Conservation (phyloP, 1,140 invertebrate species). For the Sycophila sp. region DNA sequence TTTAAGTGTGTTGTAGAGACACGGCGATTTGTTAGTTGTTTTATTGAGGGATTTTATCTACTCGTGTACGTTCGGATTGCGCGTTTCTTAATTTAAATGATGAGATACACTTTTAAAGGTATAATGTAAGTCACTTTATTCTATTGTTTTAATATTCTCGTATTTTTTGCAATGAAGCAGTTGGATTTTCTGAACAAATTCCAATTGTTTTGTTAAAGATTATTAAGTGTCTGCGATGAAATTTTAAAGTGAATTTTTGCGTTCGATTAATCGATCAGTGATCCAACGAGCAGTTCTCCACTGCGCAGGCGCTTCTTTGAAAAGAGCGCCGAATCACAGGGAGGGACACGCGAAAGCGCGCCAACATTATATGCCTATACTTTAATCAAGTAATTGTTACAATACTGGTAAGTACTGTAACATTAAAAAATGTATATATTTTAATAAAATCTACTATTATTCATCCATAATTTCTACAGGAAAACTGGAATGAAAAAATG, state of each 20-base stretch:
- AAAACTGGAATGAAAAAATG: too few relatives aligned
- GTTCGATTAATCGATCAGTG: conserved; percentile 13
- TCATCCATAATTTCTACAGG: too few relatives aligned
- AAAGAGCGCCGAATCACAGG: conserved; percentile 12
- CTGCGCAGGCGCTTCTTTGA: conserved; percentile 11
- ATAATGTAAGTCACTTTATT: not conserved
- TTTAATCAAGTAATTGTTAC: conserved; percentile 11
- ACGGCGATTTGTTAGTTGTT: not conserved
- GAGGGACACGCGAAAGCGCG: not conserved
- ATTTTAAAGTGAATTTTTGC: not conserved
- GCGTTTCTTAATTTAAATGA: too few relatives aligned
- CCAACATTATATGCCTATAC: too few relatives aligned
- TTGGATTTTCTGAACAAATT: too few relatives aligned
- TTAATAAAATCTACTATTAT: too few relatives aligned
- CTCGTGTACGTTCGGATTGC: too few relatives aligned
- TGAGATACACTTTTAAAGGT: not conserved
- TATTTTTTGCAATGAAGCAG: not conserved
- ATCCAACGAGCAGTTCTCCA: not conserved
- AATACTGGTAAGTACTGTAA: too few relatives aligned
- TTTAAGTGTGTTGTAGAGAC: not conserved
- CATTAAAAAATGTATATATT: too few relatives aligned
- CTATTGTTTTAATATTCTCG: not conserved
- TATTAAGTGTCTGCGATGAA: too few relatives aligned
- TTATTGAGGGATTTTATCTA: too few relatives aligned
- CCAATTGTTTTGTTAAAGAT: too few relatives aligned